Evolutionary conservation across 2,888 invertebrate species (phyloP).

Genomic region (Euclidia mi): DNA sequence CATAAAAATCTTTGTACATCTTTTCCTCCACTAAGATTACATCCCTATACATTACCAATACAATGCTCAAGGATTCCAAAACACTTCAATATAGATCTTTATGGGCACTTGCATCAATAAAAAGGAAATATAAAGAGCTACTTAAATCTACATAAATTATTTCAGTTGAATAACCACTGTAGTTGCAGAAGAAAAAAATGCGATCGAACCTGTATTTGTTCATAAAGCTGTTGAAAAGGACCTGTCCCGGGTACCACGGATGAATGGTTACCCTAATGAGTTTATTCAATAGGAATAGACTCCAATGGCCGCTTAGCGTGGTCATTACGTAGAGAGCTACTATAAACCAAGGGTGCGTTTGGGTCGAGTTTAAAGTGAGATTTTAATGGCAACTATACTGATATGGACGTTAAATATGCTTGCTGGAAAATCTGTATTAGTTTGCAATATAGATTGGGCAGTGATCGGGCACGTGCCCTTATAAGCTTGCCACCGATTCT

Average conservation of each 20-base stretch:
- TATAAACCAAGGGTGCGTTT: slow-evolving; percentile 43
- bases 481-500: slow-evolving; percentile 1
- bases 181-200: slow-evolving; percentile 11
- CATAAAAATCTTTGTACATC: too few relatives aligned
- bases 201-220: slow-evolving; percentile 30
- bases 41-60: too few relatives aligned
- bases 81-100: neutral
- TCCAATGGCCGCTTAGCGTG: slow-evolving; percentile 43
- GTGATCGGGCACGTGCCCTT: slow-evolving; percentile 2
- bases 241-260: slow-evolving; percentile 26
- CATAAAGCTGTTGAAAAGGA: slow-evolving; percentile 36
- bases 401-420: slow-evolving; percentile 30
- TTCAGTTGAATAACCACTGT: slow-evolving; percentile 6
- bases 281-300: slow-evolving; percentile 54
- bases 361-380: slow-evolving; percentile 41
- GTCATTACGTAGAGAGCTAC: slow-evolving; percentile 48
- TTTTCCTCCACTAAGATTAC: too few relatives aligned
- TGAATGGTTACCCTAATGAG: slow-evolving; percentile 57
- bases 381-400: slow-evolving; percentile 38
- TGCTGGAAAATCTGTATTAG: slow-evolving; percentile 24
- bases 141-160: slow-evolving; percentile 9
- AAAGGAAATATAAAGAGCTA: slow-evolving; percentile 1
- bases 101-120: neutral
- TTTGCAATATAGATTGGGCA: slow-evolving; percentile 1
- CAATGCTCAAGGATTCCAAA: too few relatives aligned